Conservation (phyloP, 2,888 invertebrate species). For the Stomorhina lunata region DNA sequence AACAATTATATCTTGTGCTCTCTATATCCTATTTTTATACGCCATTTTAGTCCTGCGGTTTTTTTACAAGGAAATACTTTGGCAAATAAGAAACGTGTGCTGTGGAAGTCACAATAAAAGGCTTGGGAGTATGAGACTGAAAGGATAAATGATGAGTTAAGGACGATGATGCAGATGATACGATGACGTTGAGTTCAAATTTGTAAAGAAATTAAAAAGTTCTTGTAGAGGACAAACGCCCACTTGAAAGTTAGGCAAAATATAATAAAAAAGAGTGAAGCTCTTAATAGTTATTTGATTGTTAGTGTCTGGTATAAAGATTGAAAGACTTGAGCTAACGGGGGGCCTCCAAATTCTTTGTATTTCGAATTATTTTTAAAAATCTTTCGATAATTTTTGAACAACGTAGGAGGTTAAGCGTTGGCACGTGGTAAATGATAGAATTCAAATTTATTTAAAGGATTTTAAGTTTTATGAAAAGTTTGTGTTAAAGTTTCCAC, state of each 20-base stretch:
- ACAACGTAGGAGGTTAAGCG: conserved; percentile 68
- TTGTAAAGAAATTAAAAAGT: conserved; percentile 43
- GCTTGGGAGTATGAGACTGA: background rate
- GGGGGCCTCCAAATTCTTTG: conserved; percentile 36
- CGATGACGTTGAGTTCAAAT: conserved; percentile 43
- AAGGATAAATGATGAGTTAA: conserved; percentile 2
- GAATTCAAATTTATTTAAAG: conserved; percentile 36
- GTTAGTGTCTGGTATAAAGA: conserved; percentile 60
- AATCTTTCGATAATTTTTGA: conserved; percentile 10
- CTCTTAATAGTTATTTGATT: conserved; percentile 44
- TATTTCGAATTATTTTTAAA: background rate
- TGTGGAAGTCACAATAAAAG: conserved; percentile 8
- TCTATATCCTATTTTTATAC: conserved; percentile 56
- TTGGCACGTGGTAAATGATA: conserved; percentile 70
- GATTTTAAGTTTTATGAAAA: background rate
- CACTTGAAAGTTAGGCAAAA: conserved; percentile 64
- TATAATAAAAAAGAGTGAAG: no score
- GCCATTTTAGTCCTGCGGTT: conserved; percentile 51
- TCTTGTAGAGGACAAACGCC: conserved; percentile 64
- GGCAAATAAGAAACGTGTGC: conserved; percentile 41
- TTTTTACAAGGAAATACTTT: conserved; percentile 53
- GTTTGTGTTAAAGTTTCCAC: no score
- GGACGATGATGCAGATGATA: conserved; percentile 17
- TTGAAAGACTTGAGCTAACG: conserved; percentile 15
- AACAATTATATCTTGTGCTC: conserved; percentile 50